Evolutionary conservation across 1,140 invertebrate genomes (phyloP), one percentile per base, ranked within the genome.

Genomic region (Aphidius ervi): DNA sequence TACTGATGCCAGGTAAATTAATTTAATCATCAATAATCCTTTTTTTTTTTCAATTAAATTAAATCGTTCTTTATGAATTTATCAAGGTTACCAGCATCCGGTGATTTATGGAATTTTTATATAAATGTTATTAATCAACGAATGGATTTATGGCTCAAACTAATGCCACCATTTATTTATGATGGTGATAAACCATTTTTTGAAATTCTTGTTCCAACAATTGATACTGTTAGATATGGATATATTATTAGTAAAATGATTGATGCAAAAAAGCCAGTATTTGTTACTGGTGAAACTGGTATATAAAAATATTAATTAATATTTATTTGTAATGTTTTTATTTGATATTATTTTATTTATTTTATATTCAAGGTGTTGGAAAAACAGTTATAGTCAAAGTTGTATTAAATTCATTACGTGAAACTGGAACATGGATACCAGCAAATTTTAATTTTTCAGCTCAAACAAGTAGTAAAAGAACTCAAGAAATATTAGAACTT

Each of bases 201-300:
- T 77, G 88, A 87, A 70, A 87, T 93, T 56, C 82, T 90, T 46
- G 90, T 94, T 5, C 92, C 92, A 0, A 94, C 92, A 0, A 85
- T 91, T 9, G 91, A 94, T 72, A 92, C 90, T 6, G 78, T 93
- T 4, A 81, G 92, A 8, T 92, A 93, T 74, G 84, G 91, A 69
- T 88, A 83, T 72, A 76, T 94, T 1, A 82, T 88, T 0, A 79
- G 82, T 45, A 78, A 82, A 5, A 41, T 41, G 42, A 41, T 40
- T 54, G 9, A 16, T 54, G 39, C 37, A 54, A 42, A 54, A 54
- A 42, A n/a, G 43, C 9, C 42, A 8, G 42, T 43, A 43, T 43
- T 43, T 8, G 5, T 81, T 92, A 45, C 72, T 93, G 31, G 74
- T 71, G 40, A 76, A 83, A 10, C 83, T 85, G 1, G 42, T 43